A percentile compares a stretch with the other conserved stretches of the same genome.
Conservation (phyloP, 2,797 vertebrate genomes). For the Crenichthys baileyi region DNA sequence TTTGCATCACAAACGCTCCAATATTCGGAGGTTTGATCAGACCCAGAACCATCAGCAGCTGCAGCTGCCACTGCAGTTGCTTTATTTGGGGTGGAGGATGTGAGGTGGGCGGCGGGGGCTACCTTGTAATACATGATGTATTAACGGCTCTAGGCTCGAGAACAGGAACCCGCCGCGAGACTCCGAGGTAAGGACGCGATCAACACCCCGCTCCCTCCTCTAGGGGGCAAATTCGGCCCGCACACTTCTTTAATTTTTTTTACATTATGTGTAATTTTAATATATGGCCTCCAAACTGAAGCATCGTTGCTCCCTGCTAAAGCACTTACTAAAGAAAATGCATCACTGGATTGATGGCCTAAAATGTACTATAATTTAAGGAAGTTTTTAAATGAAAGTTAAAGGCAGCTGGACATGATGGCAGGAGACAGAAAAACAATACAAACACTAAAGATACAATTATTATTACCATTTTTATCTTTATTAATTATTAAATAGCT, state of each 20-base stretch:
- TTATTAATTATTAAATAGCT: too few relatives aligned
- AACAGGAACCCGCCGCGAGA: background rate
- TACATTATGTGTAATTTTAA: background rate
- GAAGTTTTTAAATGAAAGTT: background rate
- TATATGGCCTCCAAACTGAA: background rate
- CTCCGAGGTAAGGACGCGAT: constrained; percentile 28
- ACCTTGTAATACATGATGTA: background rate
- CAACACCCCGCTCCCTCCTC: constrained; percentile 31
- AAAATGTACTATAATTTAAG: background rate
- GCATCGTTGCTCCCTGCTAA: background rate
- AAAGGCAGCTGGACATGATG: too few relatives aligned
- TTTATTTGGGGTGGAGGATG: too few relatives aligned
- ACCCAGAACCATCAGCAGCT: background rate
- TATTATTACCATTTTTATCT: background rate
- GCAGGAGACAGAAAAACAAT: too few relatives aligned
- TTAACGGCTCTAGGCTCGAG: background rate
- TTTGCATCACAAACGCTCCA: constrained; percentile 4
- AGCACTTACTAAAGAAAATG: background rate
- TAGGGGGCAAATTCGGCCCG: constrained; percentile 64
- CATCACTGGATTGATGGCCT: background rate
- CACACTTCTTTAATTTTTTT: background rate
- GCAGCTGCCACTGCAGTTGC: background rate
- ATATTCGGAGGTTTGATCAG: constrained; percentile 2
- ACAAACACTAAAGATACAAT: background rate
- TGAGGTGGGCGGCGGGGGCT: background rate